These are phyloP conservation scores for Columba guinea DNA, from an alignment of 2,797 vertebrate genomes.

Conservation along the genomic window DNA sequence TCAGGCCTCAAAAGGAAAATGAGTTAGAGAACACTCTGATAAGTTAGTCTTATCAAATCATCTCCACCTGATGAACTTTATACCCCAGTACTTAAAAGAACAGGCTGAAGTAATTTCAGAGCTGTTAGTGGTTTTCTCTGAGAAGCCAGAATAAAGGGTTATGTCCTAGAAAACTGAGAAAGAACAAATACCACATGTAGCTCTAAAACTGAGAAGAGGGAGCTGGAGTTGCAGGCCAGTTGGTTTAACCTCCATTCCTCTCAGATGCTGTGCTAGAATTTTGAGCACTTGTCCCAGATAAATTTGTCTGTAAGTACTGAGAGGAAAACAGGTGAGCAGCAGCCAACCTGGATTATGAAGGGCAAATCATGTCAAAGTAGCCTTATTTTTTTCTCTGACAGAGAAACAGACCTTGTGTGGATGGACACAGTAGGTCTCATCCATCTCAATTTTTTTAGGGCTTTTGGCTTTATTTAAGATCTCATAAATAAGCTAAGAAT, in stretches of 20 bases:
- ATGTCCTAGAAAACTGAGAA: background rate
- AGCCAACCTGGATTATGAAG: background rate
- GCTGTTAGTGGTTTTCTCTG: constrained; percentile 16
- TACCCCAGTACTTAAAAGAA: background rate
- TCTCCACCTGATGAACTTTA: constrained; percentile 21
- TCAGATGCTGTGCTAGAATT: background rate
- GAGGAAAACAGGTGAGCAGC: background rate
- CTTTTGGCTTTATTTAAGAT: background rate
- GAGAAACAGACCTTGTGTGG: background rate
- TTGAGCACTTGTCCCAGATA: background rate
- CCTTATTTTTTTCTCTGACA: background rate
- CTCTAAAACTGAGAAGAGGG: background rate
- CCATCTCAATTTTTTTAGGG: background rate
- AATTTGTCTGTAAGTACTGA: background rate
- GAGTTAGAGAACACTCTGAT: background rate
- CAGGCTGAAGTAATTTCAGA: constrained; percentile 22
- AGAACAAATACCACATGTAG: background rate
- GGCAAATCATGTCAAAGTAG: background rate
- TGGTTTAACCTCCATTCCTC: background rate
- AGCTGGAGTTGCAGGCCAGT: background rate
- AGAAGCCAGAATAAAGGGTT: background rate
- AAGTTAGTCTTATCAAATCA: constrained; percentile 11
- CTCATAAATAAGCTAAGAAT: background rate
- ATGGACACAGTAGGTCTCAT: background rate
- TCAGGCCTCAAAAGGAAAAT: background rate